Evolutionary conservation across 2,797 vertebrate species (phyloP).

Genomic region (Diglossa cyanea): DNA sequence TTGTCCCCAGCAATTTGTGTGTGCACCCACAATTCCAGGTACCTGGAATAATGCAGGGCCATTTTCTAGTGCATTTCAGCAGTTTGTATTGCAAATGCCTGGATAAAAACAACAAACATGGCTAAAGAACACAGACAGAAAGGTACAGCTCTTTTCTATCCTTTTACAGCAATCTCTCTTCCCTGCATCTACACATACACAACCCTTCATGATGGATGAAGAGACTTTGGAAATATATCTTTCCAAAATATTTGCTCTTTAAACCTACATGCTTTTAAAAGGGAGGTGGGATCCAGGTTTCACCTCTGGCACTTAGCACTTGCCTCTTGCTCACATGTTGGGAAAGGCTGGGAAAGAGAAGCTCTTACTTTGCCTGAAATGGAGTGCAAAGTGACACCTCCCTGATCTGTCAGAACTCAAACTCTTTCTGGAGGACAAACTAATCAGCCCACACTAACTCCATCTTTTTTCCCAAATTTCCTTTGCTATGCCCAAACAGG

Average conservation of each 20-base stretch:
- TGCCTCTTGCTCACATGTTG: not conserved
- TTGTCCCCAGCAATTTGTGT: not conserved
- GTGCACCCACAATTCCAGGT: not conserved
- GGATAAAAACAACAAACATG: not conserved
- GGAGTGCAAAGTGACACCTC: not conserved
- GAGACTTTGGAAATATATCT: not conserved
- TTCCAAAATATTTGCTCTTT: not conserved
- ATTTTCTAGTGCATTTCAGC: not conserved
- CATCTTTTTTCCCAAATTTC: not conserved
- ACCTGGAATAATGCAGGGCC: not conserved
- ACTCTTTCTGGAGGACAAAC: not conserved
- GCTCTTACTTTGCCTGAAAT: not conserved
- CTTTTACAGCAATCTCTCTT: not conserved
- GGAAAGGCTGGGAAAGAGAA: not conserved
- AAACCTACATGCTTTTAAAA: not conserved
- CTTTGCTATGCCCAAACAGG: not conserved
- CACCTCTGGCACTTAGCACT: not conserved
- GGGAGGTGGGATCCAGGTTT: not conserved
- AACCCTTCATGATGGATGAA: not conserved
- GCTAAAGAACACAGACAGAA: not conserved
- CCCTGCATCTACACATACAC: not conserved
- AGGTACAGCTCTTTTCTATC: not conserved
- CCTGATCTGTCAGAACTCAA: not conserved
- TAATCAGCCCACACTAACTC: rapidly evolving
- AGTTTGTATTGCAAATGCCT: not conserved